phyloP scores from a whole-genome alignment of 2,113 vertebrate genomes.

The Callocephalon fimbriatum region DNA sequence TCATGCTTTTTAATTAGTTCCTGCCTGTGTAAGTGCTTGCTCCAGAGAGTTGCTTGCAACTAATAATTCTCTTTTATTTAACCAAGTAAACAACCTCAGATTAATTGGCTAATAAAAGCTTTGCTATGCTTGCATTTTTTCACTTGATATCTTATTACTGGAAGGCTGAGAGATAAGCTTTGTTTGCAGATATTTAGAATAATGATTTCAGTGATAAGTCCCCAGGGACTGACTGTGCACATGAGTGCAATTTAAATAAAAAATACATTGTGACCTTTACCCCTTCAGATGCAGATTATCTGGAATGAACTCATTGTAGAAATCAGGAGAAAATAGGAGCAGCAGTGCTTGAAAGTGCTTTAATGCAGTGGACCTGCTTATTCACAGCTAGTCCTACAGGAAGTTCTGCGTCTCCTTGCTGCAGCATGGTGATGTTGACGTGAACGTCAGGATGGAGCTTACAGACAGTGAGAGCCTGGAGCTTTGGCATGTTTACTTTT shows the following conservation, averaged over 20 bases:
- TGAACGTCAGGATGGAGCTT: not conserved
- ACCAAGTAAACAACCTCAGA: not conserved
- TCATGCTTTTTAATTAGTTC: not conserved
- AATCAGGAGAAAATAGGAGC: not conserved
- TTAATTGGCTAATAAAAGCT: slow-evolving; percentile 48
- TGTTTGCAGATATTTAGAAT: not conserved
- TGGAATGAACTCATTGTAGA: not conserved
- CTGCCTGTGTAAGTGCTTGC: not conserved
- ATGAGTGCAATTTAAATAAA: not conserved
- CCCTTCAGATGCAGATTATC: not conserved
- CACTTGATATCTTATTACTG: not conserved
- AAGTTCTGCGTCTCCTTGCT: not conserved
- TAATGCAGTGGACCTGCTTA: not conserved
- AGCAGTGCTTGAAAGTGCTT: not conserved
- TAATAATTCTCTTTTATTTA: not conserved
- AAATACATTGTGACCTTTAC: not conserved
- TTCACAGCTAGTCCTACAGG: not conserved
- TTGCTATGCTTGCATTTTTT: slow-evolving; percentile 13
- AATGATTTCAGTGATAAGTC: not conserved
- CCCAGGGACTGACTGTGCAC: not conserved
- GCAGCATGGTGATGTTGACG: rapidly evolving
- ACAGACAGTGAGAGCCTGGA: not conserved
- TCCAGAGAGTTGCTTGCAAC: not conserved
- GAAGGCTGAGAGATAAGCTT: slow-evolving; percentile 19
- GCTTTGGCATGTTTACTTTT: not conserved